Evolutionary conservation across 1,140 invertebrate species (phyloP).

Genomic region (Sycobia sp.): DNA sequence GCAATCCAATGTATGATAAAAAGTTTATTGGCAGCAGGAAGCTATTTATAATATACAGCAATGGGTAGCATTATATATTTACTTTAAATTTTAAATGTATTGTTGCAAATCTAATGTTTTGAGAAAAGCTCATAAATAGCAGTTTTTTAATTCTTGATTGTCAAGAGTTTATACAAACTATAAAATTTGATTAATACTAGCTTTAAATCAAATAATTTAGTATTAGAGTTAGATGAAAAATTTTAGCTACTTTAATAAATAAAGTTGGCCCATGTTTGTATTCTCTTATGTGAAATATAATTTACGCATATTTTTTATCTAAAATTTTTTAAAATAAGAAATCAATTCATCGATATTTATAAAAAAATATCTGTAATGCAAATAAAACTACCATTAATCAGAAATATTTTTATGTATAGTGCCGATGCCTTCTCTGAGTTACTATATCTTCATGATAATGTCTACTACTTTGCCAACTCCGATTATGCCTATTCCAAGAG

Average conservation of each 20-base stretch:
- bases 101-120: background rate
- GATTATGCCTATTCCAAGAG: conserved; percentile 52
- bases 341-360: background rate
- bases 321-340: conserved; percentile 12
- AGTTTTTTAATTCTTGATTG: conserved; percentile 20
- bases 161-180: conserved; percentile 23
- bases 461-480: conserved; percentile 54
- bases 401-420: conserved; percentile 40
- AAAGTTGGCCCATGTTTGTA: conserved; percentile 23
- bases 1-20: conserved; percentile 1
- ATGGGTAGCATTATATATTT: conserved; percentile 27
- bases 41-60: conserved; percentile 15
- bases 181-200: conserved; percentile 2
- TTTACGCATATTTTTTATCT: conserved; percentile 13
- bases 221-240: background rate
- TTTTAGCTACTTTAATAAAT: background rate
- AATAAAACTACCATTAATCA: conserved; percentile 8
- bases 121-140: background rate
- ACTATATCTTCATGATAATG: conserved; percentile 49
- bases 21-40: conserved; percentile 17
- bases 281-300: conserved; percentile 1
- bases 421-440: conserved; percentile 49
- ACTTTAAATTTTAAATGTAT: conserved; percentile 13
- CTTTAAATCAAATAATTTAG: background rate
- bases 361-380: background rate